phyloP scores from a whole-genome alignment of 2,113 vertebrate genomes.

The Cyprinodon variegatus region DNA sequence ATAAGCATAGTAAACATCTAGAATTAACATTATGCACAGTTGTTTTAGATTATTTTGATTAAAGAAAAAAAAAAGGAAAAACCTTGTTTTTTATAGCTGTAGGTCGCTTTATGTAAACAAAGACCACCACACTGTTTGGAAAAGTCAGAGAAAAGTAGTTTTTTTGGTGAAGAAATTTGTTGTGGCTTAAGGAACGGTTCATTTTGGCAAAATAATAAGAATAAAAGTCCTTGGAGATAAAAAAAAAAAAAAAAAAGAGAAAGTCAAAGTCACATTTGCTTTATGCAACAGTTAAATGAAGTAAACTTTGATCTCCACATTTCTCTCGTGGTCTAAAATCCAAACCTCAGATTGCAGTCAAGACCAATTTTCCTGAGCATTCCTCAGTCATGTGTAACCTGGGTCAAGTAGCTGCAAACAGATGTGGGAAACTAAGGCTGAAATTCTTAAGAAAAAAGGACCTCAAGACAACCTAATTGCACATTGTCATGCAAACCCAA shows the following conservation, averaged over 20 bases:
- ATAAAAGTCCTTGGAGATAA: background rate
- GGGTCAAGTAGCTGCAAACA: conserved; percentile 71
- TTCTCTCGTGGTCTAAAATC: background rate
- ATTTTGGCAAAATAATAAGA: background rate
- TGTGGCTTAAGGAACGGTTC: background rate
- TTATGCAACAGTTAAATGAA: background rate
- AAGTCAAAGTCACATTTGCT: background rate
- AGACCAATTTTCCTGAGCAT: conserved; percentile 30
- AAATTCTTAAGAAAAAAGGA: conserved; percentile 39
- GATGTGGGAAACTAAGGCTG: conserved; percentile 62
- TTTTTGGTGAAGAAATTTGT: background rate
- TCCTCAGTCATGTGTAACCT: conserved; percentile 46
- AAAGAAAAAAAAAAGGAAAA: background rate
- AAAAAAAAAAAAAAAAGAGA: background rate
- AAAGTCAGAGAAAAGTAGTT: no score
- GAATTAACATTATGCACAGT: background rate
- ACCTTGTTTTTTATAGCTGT: background rate
- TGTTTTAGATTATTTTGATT: background rate
- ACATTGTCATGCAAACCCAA: conserved; percentile 18
- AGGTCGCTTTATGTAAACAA: background rate
- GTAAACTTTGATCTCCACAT: no score
- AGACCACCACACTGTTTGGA: no score
- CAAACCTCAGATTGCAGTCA: conserved; percentile 32
- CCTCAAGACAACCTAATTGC: conserved; percentile 46
- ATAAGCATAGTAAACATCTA: background rate